phyloP scores from a whole-genome alignment of 2,888 invertebrate species.

The Entomobrya multifasciata region DNA sequence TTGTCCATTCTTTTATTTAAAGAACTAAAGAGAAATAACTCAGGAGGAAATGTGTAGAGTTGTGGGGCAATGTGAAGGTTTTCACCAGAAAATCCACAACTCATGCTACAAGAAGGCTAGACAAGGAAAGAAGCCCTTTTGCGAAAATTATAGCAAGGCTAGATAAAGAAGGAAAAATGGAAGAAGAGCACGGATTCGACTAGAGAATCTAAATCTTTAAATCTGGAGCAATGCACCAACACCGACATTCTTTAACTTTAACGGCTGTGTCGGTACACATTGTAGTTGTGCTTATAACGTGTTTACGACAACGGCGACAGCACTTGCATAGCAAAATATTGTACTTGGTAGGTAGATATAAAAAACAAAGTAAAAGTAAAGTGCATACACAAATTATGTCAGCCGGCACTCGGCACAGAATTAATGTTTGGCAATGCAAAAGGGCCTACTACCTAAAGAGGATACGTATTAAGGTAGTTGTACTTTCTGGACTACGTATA shows the following conservation, averaged over 20 bases:
- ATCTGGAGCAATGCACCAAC: constrained; percentile 42
- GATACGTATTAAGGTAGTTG: too few relatives aligned
- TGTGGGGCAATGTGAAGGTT: constrained; percentile 20
- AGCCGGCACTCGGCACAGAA: constrained; percentile 37
- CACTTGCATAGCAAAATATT: constrained; percentile 4
- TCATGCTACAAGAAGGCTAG: not conserved
- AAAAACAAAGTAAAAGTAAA: constrained; percentile 11
- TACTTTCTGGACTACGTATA: too few relatives aligned
- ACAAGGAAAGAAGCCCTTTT: constrained; percentile 7
- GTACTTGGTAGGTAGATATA: not conserved
- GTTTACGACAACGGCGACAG: not conserved
- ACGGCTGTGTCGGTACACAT: not conserved
- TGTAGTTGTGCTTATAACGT: not conserved
- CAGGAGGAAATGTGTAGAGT: constrained; percentile 1
- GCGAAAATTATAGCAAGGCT: constrained; percentile 42
- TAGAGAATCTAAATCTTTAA: constrained; percentile 46
- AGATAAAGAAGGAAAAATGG: constrained; percentile 43
- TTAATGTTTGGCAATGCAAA: constrained; percentile 53
- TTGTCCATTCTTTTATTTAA: constrained; percentile 42
- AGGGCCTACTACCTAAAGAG: too few relatives aligned
- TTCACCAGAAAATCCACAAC: not conserved
- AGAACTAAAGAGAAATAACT: constrained; percentile 35
- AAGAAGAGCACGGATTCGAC: constrained; percentile 5
- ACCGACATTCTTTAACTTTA: not conserved
- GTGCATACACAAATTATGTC: constrained; percentile 32